Base-by-base conservation (phyloP, 2,113 vertebrate genomes). In the Takifugu flavidus region DNA sequence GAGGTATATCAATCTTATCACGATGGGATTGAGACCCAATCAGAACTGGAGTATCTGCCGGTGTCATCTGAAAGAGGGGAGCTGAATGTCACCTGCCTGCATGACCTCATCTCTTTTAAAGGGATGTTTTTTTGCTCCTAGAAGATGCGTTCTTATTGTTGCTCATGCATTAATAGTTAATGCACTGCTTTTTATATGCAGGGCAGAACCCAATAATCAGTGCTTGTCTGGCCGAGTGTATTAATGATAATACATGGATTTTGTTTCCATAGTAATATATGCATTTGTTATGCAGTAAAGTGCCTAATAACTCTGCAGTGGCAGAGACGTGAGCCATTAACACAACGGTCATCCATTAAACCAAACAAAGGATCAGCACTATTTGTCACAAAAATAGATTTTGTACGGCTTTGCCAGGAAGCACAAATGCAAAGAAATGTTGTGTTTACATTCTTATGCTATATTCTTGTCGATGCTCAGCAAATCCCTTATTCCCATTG, bases 81-180 rank as follows among this genome's bases (percentile, higher is more conserved):
- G 51, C n/a, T 70, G 76, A 80, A 82, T 76, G 80, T 82, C 80
- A 74, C 57, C 51, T 10, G 26, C 45, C 58, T 14, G 20, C 58
- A 49, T 46, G 61, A 56, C 25, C 1, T 66, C 42, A 65, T 45
- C 55, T 11, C 5, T 49, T 10, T 31, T 34, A 7, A 29, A 14
- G 26, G 34, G 45, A 25, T 12, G 10, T 10, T 31, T 53, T 31
- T 47, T 47, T 8, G 42, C 13, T 10, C 11, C 27, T 20, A 42
- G 3, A 42, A 31, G 12, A 42, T n/a, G 4, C n/a, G 12, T 3
- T 3, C 34, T 20, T 13, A 8, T 56, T 65, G 20, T 25, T 50
- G 25, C 11, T 53, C 20, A 20, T 20, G 20, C 20, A 25, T 12
- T 25, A 27, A 13, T 13, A 39, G 7, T 10, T 39, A 39, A 39